Conservation (phyloP, 2,113 vertebrate species). For the Azemiops feae region DNA sequence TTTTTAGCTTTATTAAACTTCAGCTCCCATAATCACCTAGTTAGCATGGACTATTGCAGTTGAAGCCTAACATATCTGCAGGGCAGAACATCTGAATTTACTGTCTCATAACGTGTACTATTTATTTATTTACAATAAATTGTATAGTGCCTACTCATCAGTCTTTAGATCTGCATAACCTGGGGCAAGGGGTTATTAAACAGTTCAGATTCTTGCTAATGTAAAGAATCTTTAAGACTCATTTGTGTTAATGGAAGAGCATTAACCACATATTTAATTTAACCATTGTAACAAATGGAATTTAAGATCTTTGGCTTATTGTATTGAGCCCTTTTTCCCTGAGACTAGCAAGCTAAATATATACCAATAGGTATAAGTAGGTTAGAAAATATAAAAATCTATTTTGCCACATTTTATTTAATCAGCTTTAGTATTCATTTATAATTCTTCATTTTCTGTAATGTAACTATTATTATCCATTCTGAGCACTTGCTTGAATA, state of each 20-base stretch:
- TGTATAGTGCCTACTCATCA: not conserved
- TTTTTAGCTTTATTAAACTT: not conserved
- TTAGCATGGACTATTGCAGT: not conserved
- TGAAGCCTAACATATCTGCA: not conserved
- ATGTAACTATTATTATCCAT: not conserved
- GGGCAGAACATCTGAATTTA: not conserved
- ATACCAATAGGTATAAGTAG: not conserved
- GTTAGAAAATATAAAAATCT: not conserved
- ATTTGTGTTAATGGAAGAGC: not conserved
- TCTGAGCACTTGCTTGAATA: not conserved
- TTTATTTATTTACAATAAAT: not conserved
- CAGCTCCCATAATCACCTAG: not conserved
- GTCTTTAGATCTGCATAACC: not conserved
- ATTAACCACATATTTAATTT: not conserved
- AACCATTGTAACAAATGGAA: not conserved
- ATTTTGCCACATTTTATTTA: not conserved
- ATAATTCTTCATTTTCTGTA: not conserved
- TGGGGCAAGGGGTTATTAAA: not conserved
- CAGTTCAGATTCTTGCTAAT: not conserved
- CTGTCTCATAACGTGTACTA: not conserved
- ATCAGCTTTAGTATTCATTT: not conserved
- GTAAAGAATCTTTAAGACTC: not conserved
- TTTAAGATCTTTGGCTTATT: not conserved
- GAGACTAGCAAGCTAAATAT: not conserved
- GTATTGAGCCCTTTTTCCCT: not conserved